Evolutionary conservation across 2,888 invertebrate genomes (phyloP).

Genomic region (Pammene aurita): DNA sequence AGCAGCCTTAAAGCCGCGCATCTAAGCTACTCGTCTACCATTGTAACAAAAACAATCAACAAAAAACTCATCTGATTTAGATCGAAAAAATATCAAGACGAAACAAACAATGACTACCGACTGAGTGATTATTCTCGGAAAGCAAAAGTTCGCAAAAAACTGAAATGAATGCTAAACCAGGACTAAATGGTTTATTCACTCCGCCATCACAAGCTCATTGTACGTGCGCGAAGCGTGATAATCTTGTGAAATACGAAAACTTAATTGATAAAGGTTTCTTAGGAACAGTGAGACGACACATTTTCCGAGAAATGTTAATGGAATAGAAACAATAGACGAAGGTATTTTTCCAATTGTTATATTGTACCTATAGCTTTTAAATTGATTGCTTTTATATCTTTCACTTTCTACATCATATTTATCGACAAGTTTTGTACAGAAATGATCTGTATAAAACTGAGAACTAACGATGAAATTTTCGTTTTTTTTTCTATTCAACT

Average conservation of each 20-base stretch:
- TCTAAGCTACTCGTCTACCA: no score
- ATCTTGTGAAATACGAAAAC: slow-evolving; percentile 44
- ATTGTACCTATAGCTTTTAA: no score
- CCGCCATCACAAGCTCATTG: slow-evolving; percentile 24
- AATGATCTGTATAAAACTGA: no score
- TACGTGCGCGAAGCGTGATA: slow-evolving; percentile 53
- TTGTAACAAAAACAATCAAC: background rate
- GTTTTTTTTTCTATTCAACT: no score
- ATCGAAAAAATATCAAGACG: slow-evolving; percentile 11
- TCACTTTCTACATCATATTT: no score
- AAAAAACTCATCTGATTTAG: background rate
- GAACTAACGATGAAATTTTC: no score
- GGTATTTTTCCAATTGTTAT: no score
- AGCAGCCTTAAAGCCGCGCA: no score
- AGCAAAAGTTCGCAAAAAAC: slow-evolving; percentile 26
- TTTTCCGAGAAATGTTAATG: slow-evolving; percentile 40
- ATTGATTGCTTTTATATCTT: no score
- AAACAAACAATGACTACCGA: slow-evolving; percentile 10
- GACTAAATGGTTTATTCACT: slow-evolving; percentile 51
- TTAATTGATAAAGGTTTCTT: slow-evolving; percentile 50
- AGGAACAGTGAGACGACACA: slow-evolving; percentile 46
- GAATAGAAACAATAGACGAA: slow-evolving; percentile 13
- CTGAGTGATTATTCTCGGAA: slow-evolving; percentile 13
- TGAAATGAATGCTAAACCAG: slow-evolving; percentile 47
- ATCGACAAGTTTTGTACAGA: no score